These are phyloP conservation scores for Laupala kohalensis DNA, from an alignment of 1,140 invertebrate species.

Conservation along the genomic window DNA sequence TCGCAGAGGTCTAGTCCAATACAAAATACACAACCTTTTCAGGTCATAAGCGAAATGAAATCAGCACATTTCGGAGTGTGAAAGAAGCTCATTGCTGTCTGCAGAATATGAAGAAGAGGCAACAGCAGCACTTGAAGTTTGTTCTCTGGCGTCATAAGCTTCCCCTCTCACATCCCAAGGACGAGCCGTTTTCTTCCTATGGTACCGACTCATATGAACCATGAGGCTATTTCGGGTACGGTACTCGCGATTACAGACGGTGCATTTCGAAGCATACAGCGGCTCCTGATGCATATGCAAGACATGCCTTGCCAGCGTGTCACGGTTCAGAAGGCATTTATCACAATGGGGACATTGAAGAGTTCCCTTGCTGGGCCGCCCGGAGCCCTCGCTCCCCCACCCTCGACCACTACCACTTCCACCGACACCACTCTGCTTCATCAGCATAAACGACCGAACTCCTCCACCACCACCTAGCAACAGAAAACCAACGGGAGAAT, in stretches of 20 bases:
- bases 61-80: neutral
- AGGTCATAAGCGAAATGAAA: neutral
- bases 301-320: constrained; percentile 10
- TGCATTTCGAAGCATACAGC: constrained; percentile 8
- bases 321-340: constrained; percentile 8
- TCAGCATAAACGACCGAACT: constrained; percentile 4
- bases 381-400: constrained; percentile 8
- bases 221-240: constrained; percentile 11
- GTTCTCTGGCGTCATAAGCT: neutral
- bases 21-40: too few relatives aligned
- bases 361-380: constrained; percentile 10
- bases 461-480: constrained; percentile 9
- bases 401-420: constrained; percentile 1
- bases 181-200: constrained; percentile 5
- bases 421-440: neutral
- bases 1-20: too few relatives aligned
- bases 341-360: constrained; percentile 10
- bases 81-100: neutral
- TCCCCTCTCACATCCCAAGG: neutral
- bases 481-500: constrained; percentile 7
- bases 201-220: constrained; percentile 12
- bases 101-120: neutral
- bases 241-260: constrained; percentile 8
- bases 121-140: neutral
- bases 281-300: constrained; percentile 11